Conservation (phyloP, 2,113 vertebrate genomes). For the Elaphurus davidianus region DNA sequence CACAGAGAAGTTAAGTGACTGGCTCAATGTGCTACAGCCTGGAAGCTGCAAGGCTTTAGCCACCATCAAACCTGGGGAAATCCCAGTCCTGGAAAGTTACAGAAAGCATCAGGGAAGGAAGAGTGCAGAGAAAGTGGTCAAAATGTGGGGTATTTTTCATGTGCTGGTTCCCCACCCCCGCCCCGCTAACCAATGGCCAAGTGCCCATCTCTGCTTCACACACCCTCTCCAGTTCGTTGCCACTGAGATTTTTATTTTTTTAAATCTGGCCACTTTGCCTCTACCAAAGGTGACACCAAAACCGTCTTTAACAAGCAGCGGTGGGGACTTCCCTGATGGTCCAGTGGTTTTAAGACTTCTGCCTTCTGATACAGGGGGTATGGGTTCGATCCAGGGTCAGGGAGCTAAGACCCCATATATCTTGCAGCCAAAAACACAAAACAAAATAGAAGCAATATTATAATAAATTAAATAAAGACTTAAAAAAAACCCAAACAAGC, state of each 20-base stretch:
- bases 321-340: not conserved
- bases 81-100: not conserved
- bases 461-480: not conserved
- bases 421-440: not conserved
- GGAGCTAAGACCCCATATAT: not conserved
- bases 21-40: not conserved
- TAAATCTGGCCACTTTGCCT: not conserved
- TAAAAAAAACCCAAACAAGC: not conserved
- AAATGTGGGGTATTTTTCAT: rapidly evolving
- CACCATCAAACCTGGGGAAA: not conserved
- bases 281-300: not conserved
- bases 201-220: not conserved
- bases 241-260: not conserved
- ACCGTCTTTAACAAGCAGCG: not conserved
- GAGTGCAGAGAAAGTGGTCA: not conserved
- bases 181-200: not conserved
- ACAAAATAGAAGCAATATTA: not conserved
- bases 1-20: not conserved
- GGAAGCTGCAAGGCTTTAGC: not conserved
- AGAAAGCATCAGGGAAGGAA: not conserved
- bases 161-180: rapidly evolving
- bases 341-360: not conserved
- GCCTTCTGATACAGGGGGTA: not conserved
- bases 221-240: not conserved
- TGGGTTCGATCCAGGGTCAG: not conserved